A percentile compares a stretch with the other conserved stretches of the same genome.
Conservation (phyloP, 2,797 vertebrate genomes). For the Gadopsis bispinosus region DNA sequence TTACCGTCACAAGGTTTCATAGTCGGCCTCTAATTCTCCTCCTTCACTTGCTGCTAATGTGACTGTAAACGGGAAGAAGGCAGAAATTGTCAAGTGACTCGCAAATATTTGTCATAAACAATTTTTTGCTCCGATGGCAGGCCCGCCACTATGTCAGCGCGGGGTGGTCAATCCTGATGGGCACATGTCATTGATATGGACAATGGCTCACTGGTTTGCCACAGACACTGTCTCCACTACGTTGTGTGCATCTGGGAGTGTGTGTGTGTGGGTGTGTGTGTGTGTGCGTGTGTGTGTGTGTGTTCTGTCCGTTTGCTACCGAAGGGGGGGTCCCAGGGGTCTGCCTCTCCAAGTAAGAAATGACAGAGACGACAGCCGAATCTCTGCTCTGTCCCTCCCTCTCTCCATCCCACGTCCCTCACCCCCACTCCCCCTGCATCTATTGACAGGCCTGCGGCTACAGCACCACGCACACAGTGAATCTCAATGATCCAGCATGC, state of each 20-base stretch:
- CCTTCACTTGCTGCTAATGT: conserved; percentile 20
- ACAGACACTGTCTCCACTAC: conserved; percentile 22
- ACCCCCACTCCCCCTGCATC: conserved; percentile 28
- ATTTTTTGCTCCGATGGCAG: conserved; percentile 32
- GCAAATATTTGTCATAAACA: conserved; percentile 60
- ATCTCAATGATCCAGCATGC: conserved; percentile 74
- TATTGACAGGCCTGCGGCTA: conserved; percentile 69
- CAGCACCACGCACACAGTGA: conserved; percentile 59
- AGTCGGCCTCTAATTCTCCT: conserved; percentile 4
- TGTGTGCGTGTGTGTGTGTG: conserved; percentile 20
- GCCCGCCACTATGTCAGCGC: conserved; percentile 43
- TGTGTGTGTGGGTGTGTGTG: conserved; percentile 30
- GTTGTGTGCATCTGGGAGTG: conserved; percentile 31
- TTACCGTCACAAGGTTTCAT: conserved; percentile 20
- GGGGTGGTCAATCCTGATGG: conserved; percentile 41
- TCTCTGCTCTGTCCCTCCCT: conserved; percentile 54
- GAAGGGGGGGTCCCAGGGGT: conserved; percentile 67
- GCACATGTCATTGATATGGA: conserved; percentile 61
- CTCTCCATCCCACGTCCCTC: conserved; percentile 45
- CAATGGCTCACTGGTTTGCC: conserved; percentile 52
- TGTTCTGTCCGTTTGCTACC: conserved; percentile 56
- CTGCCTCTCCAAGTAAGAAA: conserved; percentile 73
- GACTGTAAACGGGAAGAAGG: conserved; percentile 7
- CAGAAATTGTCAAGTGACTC: conserved; percentile 38
- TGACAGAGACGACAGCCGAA: conserved; percentile 77